Base-by-base conservation (phyloP, 2,888 invertebrate species). In the Stenodera caucasica region DNA sequence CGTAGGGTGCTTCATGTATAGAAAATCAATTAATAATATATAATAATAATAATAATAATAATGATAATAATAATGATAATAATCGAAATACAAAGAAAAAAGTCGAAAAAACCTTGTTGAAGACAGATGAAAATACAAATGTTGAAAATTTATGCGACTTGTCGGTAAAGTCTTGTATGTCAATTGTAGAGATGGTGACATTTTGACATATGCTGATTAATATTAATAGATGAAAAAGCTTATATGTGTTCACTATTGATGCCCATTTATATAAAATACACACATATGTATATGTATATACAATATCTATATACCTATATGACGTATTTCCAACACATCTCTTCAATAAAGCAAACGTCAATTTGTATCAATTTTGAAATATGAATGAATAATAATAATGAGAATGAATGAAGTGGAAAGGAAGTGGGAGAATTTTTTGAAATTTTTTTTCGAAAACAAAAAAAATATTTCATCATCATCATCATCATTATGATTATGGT, bases 131-230 rank as follows among this genome's bases (percentile, higher is more conserved):
- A 40, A 63, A 63, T 59, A 59, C 56, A 59, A 59, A 59, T 53
- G 62, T 55, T 61, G 40, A 18, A 40, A 40, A 32, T 51, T 51
- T 30, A 32, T 51, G 51, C 30, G 18, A 30, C 56, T 63, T 62
- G 67, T 67, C 67, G 64, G 64, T 65, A 64, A 64, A 53, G 64
- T 67, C 65, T 67, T 67, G 64, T 67, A 65, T 63, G 57, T 65
- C 67, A 64, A 65, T 65, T 60, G 66, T 60, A 62, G 67, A 64
- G 59, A 66, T 66, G 67, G 67, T 68, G 68, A 68, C 68, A 68
- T 68, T 68, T 67, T 70, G 68, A 70, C 70, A 64, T 65, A 65
- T 67, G 66, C 66, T 69, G 69, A 68, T 69, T 67, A 69, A 69
- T 69, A 69, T 69, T 69, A 67, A 69, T 69, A 67, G 57, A 55